These are phyloP conservation scores for Upupa epops DNA, from an alignment of 2,113 vertebrate species.

Conservation along the genomic window DNA sequence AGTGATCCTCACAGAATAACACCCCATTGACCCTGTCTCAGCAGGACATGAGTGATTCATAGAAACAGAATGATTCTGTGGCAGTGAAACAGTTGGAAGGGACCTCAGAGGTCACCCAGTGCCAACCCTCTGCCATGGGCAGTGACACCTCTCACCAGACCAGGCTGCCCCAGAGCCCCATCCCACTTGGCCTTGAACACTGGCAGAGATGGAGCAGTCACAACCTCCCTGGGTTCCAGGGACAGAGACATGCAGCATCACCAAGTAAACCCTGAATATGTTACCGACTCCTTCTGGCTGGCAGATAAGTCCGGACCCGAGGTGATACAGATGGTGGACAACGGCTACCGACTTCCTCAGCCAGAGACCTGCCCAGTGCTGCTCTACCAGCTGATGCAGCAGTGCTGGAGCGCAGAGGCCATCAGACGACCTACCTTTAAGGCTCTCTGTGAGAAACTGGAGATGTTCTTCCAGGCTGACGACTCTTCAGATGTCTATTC, in stretches of 20 bases:
- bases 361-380: constrained; percentile 77
- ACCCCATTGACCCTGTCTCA: accelerated
- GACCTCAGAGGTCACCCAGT: no score
- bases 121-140: no score
- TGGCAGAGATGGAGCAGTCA: no score
- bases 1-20: accelerated
- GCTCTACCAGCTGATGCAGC: constrained; percentile 84
- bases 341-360: constrained; percentile 83
- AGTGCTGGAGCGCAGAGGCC: constrained; percentile 82
- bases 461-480: constrained; percentile 79
- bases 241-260: accelerated
- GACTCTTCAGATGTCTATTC: constrained; percentile 61
- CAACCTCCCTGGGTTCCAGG: no score
- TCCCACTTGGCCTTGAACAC: no score
- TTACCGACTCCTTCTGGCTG: background rate
- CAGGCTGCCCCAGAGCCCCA: no score
- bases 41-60: background rate
- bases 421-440: constrained; percentile 84
- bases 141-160: no score
- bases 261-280: background rate
- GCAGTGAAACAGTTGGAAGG: no score
- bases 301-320: constrained; percentile 83
- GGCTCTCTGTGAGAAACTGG: constrained; percentile 81
- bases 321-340: constrained; percentile 79
- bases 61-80: no score